These are phyloP conservation scores for Cynoglossus semilaevis DNA, from an alignment of 2,113 vertebrate genomes.

Conservation along the genomic window DNA sequence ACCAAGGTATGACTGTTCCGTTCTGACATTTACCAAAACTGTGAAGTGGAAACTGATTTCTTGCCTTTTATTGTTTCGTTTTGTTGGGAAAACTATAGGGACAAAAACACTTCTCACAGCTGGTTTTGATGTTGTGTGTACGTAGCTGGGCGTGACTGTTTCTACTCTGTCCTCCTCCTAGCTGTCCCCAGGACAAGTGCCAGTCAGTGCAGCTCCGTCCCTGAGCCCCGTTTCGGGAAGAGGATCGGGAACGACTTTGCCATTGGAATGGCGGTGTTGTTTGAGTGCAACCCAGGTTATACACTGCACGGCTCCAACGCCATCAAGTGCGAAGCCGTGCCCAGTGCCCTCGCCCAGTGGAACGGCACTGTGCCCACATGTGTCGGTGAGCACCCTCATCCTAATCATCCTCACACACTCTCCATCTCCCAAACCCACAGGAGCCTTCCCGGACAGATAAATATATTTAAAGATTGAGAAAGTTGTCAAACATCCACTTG, in stretches of 20 bases:
- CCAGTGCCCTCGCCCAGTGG: constrained; percentile 93
- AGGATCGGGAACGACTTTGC: constrained; percentile 96
- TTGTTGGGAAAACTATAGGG: constrained; percentile 7
- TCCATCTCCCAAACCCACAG: neutral
- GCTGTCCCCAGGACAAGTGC: constrained; percentile 97
- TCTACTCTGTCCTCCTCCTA: constrained; percentile 58
- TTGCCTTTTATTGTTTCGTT: constrained; percentile 15
- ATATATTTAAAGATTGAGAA: constrained; percentile 15
- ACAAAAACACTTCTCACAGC: too few relatives aligned
- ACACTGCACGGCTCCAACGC: constrained; percentile 86
- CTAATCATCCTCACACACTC: neutral
- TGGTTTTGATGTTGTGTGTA: neutral
- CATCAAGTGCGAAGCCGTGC: constrained; percentile 94
- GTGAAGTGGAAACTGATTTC: constrained; percentile 2
- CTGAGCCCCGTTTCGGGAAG: constrained; percentile 94
- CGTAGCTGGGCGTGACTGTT: constrained; percentile 23
- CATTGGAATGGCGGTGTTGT: constrained; percentile 87
- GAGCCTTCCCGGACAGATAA: constrained; percentile 1
- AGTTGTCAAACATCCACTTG: constrained; percentile 28
- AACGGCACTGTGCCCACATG: constrained; percentile 96
- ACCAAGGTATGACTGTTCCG: constrained; percentile 85
- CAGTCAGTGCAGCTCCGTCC: constrained; percentile 94
- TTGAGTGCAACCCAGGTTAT: constrained; percentile 97
- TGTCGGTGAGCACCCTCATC: constrained; percentile 81
- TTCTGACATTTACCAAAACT: neutral